Evolutionary conservation across 2,113 vertebrate species (phyloP).

Genomic region (Merops nubicus): DNA sequence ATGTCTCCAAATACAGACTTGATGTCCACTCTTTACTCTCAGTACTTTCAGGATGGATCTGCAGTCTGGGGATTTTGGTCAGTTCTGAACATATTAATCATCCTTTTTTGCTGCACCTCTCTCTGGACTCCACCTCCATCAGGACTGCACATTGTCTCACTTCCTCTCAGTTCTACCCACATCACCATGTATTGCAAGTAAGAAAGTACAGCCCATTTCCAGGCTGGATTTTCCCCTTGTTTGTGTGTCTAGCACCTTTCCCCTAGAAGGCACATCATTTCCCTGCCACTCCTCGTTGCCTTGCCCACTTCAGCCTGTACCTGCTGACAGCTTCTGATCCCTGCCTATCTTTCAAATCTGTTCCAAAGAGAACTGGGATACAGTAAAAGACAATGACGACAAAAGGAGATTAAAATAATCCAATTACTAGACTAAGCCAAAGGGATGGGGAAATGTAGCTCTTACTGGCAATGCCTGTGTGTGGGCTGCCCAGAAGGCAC

Average conservation of each 20-base stretch:
- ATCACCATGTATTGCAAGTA: rapidly evolving
- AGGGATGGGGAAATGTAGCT: background rate
- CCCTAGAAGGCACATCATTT: background rate
- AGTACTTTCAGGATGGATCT: background rate
- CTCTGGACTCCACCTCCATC: background rate
- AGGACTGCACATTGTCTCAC: background rate
- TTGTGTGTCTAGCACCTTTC: background rate
- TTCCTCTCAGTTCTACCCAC: background rate
- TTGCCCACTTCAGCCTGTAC: background rate
- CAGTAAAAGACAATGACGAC: slow-evolving; percentile 52
- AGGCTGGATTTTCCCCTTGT: background rate
- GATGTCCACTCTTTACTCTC: background rate
- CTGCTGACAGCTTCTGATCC: slow-evolving; percentile 28
- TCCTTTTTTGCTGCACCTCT: background rate
- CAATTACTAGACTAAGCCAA: slow-evolving; percentile 49
- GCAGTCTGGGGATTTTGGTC: slow-evolving; percentile 26
- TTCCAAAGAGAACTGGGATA: slow-evolving; percentile 13
- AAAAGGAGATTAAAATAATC: slow-evolving; percentile 63
- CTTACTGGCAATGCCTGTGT: background rate
- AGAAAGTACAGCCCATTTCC: background rate
- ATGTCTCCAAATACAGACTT: background rate
- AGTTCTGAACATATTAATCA: background rate
- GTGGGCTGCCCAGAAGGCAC: slow-evolving; percentile 3
- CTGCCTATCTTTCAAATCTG: slow-evolving; percentile 52
- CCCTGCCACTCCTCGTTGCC: background rate